Evolutionary conservation across 2,797 vertebrate genomes (phyloP), one percentile per base, ranked within the genome.

Genomic region (Oreochromis grahami): DNA sequence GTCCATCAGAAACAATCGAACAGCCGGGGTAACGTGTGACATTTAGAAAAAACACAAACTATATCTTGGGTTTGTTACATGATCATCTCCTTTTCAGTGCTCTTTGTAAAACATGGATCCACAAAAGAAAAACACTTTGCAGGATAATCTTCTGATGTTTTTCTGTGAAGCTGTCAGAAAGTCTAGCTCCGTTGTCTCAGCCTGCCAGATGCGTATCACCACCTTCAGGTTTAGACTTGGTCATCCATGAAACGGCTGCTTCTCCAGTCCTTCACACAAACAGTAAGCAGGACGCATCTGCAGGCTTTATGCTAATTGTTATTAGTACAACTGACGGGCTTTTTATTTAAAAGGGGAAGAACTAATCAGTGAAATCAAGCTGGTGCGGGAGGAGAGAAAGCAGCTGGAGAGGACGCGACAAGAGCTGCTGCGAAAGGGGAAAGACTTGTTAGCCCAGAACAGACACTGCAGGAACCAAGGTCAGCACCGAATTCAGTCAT

Each of bases 341-440:
- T 24, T 68, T 10, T 88, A 3, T 86, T 45, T 79, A 2, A 17
- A 53, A 99, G 98, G 93, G 91, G 96, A 96, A 76, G 95, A 96
- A 50, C 88, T 97, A 41, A 93, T 92, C 3, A 93, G 97, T 86
- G 96, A 98, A 88, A 91, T 98, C 82, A 96, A 96, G 86, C 89
- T 96, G 90, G 94, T 95, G 76, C 97, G 96, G 92, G 95, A 95
- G 88, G 96, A 98, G 89, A 97, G 97, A 91, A 97, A 92, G 81
- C 93, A 95, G 50, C 94, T 98, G 84, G 97, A 98, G 93, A 97
- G 94, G 94, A 96, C 76, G 10, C 97, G 97, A 89, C 96, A 98
- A 88, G 97, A 98, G 77, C 89, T 98, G 87, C 87, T 98, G 1
- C 97, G 95, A 87, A 98, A 96, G 90, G 96, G 94, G 34, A 98